Base-by-base conservation (phyloP, 1,140 invertebrate genomes). In the Caerostris extrusa region DNA sequence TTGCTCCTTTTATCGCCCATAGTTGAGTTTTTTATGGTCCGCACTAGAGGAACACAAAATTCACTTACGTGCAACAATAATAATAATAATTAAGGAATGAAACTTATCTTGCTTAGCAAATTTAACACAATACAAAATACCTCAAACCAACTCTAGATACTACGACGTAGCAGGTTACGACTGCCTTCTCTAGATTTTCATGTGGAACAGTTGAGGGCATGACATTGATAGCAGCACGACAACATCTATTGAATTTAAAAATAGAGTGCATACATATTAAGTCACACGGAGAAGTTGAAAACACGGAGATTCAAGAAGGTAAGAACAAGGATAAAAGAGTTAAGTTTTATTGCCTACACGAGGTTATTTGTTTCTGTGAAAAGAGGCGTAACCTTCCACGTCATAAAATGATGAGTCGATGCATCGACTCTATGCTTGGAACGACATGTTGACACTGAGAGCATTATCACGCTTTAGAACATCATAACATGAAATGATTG, bases 191-290 rank as follows among this genome's bases (percentile, higher is more conserved):
- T 34, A 34, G 19, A 71, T 8, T 53, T 77, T 77, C 71, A 77
- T 77, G 50, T 77, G 12, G 34, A 10, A 77, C 71, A 77, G 34
- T 77, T 50, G 71, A 77, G 19, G 71, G 10, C 34, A 77, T 10
- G 71, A 77, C 71, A 77, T n/a, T 85, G 12, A 85, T n/a, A 58
- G 82, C 82, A 85, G 82, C 53, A 85, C 57, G 55, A 56, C 53
- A 57, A 85, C 82, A 85, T 57, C 82, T 57, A 58, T 85, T 10
- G 82, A 85, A 85, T 85, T 85, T 57, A 85, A 85, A 85, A 85
- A 85, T 85, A 85, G 55, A 58, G 83, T 85, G 83, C 83, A 85
- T 60, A 85, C 83, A 85, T 85, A 85, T 85, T 60, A 60, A 85
- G 57, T 57, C 53, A 88, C 61, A 88, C 14, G 86, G 61, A 88